Base-by-base conservation (phyloP, 2,797 vertebrate genomes). In the Tenualosa ilisha region DNA sequence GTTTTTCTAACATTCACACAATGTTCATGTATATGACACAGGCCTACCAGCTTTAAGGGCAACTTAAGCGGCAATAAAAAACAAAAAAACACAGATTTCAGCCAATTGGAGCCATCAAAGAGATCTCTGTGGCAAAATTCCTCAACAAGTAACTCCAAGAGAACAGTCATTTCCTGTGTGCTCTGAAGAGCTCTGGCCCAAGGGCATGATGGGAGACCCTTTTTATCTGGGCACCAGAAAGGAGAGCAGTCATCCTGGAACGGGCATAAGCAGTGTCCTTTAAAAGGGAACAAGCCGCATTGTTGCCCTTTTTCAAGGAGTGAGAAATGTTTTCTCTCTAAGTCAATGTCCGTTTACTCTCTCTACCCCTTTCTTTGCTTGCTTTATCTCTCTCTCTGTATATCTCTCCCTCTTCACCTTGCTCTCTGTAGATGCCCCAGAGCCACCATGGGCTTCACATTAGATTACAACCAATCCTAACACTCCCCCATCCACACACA, bases 161-260 rank as follows among this genome's bases (percentile, higher is more conserved):
- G 68, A 40, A 79, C 40, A 79, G 72, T 79, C 72, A 79, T 40
- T 79, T 79, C 72, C 72, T 79, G 40, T 79, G 37, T 79, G 37
- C 72, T 22, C 17, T 40, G 72, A 75, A 37, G 31, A 75, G 72
- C 17, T 11, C 72, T 43, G 37, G 72, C 40, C 72, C 37, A 40
- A 46, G 40, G 72, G 72, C 37, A 22, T 79, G 72, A 46, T 46
- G 72, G 72, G 72, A 79, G 40, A 6, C 72, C 72, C 72, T 79
- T 79, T 31, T 79, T 40, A 79, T 79, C 37, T 79, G 72, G 15
- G 40, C 40, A 11, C 43, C 7, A 37, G 72, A 22, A 46, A 22
- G 40, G 40, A 46, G 37, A 79, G 6, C 72, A 22, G 72, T 79
- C 72, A 79, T 79, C 72, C 37, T 79, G 72, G 72, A 40, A 79